Conservation (phyloP, 1,140 invertebrate genomes). For the Battus philenor region DNA sequence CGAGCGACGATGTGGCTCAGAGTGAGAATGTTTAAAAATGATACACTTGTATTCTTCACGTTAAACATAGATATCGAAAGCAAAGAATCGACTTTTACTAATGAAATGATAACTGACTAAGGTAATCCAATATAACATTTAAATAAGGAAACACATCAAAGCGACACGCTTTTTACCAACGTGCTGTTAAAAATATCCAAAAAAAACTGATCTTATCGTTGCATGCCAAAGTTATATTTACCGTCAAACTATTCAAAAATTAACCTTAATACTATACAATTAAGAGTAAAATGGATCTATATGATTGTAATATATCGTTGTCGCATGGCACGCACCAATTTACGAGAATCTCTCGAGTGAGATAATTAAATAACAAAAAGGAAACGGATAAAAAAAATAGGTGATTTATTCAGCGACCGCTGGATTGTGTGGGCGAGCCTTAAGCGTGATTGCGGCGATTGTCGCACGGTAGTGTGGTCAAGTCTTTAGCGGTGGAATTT, state of each 20-base stretch:
- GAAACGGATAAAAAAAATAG: slow-evolving; percentile 39
- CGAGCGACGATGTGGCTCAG: too few relatives aligned
- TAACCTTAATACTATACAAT: slow-evolving; percentile 4
- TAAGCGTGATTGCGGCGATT: too few relatives aligned
- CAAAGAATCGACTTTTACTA: slow-evolving; percentile 3
- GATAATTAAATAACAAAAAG: slow-evolving; percentile 67
- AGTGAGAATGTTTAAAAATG: too few relatives aligned
- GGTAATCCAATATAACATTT: slow-evolving; percentile 30
- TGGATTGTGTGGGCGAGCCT: slow-evolving; percentile 27
- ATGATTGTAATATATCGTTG: too few relatives aligned
- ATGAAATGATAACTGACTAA: slow-evolving; percentile 16
- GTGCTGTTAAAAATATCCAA: slow-evolving; percentile 38
- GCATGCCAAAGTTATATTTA: slow-evolving; percentile 12
- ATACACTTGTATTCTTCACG: too few relatives aligned
- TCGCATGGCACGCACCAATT: slow-evolving; percentile 51
- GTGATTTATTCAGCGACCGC: slow-evolving; percentile 45
- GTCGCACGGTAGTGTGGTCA: too few relatives aligned
- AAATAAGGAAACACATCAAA: slow-evolving; percentile 28
- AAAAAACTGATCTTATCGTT: slow-evolving; percentile 42
- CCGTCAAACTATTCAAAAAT: slow-evolving; percentile 17
- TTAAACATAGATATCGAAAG: too few relatives aligned
- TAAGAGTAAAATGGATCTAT: slow-evolving; percentile 9
- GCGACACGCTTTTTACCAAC: slow-evolving; percentile 31
- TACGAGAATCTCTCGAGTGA: slow-evolving; percentile 44
- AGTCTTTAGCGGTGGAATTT: too few relatives aligned